Conservation (phyloP, 2,888 invertebrate species). For the Lithophane socia region DNA sequence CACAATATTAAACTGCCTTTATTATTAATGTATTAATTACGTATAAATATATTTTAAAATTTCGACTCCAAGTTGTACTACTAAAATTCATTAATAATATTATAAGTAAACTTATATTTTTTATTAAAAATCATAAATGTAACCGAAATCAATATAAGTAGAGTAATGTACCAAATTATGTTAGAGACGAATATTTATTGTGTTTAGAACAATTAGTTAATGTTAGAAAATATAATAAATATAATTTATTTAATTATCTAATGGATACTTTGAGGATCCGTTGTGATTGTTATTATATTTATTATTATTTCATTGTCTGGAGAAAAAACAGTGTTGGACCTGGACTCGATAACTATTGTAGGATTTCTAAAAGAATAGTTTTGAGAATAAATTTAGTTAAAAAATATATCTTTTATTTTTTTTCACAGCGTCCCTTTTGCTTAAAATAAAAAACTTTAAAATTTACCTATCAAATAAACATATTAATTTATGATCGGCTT, state of each 20-base stretch:
- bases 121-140: slow-evolving; percentile 58
- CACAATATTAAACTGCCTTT: slow-evolving; percentile 15
- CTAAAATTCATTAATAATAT: slow-evolving; percentile 43
- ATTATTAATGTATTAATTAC: slow-evolving; percentile 19
- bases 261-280: slow-evolving; percentile 62
- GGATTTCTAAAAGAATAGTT: slow-evolving; percentile 83
- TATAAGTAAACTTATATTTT: slow-evolving; percentile 65
- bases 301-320: slow-evolving; percentile 60
- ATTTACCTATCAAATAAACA: too few species aligned
- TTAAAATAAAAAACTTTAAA: too few species aligned
- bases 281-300: slow-evolving; percentile 65
- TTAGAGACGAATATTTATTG: slow-evolving; percentile 66
- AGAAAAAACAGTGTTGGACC: slow-evolving; percentile 81
- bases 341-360: slow-evolving; percentile 79
- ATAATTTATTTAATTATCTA: slow-evolving; percentile 54
- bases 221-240: slow-evolving; percentile 56
- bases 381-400: slow-evolving; percentile 86
- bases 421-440: not conserved
- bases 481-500: not conserved
- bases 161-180: slow-evolving; percentile 63
- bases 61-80: slow-evolving; percentile 42
- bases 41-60: slow-evolving; percentile 19
- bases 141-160: slow-evolving; percentile 56
- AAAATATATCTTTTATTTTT: slow-evolving; percentile 64
- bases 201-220: slow-evolving; percentile 67